Conservation (phyloP, 2,797 vertebrate genomes). For the Sitta carolinensis region DNA sequence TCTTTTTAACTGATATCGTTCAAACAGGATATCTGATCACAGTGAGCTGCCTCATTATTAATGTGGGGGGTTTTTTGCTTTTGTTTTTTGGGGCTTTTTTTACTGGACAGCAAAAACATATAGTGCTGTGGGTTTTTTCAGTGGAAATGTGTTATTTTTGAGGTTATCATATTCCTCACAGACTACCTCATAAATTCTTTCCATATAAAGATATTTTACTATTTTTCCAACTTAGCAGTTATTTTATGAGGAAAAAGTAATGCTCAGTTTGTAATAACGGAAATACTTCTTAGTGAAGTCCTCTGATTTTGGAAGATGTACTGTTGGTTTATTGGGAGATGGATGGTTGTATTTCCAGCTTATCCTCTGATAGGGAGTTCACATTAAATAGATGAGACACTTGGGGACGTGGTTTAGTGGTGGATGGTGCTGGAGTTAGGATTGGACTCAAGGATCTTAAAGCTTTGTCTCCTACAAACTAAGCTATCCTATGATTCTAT, state of each 20-base stretch:
- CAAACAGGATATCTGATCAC: neutral
- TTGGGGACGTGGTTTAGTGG: neutral
- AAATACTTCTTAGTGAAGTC: neutral
- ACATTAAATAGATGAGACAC: accelerated
- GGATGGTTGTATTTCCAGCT: neutral
- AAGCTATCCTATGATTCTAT: neutral
- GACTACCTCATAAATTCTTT: neutral
- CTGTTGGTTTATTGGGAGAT: neutral
- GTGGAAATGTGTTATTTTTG: neutral
- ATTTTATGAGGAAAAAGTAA: neutral
- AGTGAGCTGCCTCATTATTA: neutral
- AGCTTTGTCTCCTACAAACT: neutral
- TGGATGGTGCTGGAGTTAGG: neutral
- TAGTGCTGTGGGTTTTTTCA: neutral
- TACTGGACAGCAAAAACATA: neutral
- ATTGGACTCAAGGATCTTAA: neutral
- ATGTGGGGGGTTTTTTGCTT: neutral
- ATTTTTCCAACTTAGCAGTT: neutral
- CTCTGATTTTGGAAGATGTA: neutral
- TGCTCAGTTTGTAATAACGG: neutral
- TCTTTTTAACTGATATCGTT: neutral
- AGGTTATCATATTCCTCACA: neutral
- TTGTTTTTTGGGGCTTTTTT: neutral
- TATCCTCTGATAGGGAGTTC: neutral
- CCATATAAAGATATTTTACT: neutral